Evolutionary conservation across 2,113 vertebrate species (phyloP).

Genomic region (Fregetta grallaria): DNA sequence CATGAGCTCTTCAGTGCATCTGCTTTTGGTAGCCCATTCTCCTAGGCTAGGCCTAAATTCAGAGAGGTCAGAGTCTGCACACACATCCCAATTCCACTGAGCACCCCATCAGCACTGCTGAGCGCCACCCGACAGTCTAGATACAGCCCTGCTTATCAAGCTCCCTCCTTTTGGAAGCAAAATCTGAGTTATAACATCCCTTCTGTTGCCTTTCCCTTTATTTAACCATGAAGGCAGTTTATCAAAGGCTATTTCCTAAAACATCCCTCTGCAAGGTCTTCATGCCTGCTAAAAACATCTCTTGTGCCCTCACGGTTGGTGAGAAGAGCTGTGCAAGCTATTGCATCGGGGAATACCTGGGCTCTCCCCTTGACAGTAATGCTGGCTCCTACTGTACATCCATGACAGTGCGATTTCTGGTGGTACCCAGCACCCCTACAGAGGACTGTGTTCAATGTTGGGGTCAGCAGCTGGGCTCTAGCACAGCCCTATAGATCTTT

Average conservation of each 20-base stretch:
- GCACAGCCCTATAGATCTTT: neutral
- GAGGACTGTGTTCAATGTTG: neutral
- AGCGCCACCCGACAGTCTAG: neutral
- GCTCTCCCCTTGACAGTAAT: neutral
- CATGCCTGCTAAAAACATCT: neutral
- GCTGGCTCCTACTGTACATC: neutral
- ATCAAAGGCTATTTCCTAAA: neutral
- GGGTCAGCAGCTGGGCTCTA: neutral
- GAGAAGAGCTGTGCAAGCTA: neutral
- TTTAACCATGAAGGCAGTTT: neutral
- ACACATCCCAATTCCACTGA: neutral
- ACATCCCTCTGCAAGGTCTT: neutral
- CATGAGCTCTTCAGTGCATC: neutral
- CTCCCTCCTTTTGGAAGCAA: neutral
- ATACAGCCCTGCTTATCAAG: neutral
- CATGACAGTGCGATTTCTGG: fast-evolving
- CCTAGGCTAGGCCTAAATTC: neutral
- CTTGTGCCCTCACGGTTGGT: neutral
- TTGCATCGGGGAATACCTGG: neutral
- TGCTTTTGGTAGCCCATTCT: neutral
- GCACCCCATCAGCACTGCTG: neutral
- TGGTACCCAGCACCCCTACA: neutral
- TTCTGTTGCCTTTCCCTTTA: neutral
- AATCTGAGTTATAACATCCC: neutral
- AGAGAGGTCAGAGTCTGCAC: neutral